Percentiles rank a stretch among this genome's conserved stretches.
Conservation (phyloP, 2,888 invertebrate genomes). For the Lordiphosa andalusiaca region DNA sequence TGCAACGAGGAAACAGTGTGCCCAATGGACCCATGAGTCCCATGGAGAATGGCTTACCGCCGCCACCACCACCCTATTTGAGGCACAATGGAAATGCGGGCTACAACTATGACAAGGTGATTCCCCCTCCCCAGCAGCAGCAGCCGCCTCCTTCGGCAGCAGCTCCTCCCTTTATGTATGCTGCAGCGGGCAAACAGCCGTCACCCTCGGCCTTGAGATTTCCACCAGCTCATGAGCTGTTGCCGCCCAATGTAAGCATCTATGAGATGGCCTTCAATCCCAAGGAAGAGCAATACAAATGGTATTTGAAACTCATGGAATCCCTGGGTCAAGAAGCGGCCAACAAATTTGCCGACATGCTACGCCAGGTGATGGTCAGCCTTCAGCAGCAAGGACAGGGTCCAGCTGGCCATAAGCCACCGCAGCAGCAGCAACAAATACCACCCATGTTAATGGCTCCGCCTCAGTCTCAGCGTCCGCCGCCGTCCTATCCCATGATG, state of each 20-base stretch:
- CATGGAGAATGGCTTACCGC: constrained; percentile 67
- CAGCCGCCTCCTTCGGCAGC: constrained; percentile 40
- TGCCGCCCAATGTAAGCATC: constrained; percentile 83
- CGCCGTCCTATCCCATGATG: constrained; percentile 61
- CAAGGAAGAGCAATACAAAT: constrained; percentile 81
- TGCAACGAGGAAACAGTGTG: constrained; percentile 73
- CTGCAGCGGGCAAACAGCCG: constrained; percentile 48
- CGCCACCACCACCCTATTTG: constrained; percentile 53
- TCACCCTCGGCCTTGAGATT: constrained; percentile 64
- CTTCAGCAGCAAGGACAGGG: constrained; percentile 68
- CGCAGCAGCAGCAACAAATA: constrained; percentile 39
- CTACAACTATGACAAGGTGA: constrained; percentile 76
- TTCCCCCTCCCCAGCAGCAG: constrained; percentile 48
- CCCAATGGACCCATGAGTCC: constrained; percentile 79
- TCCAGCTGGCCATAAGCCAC: constrained; percentile 52
- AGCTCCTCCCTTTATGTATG: constrained; percentile 57
- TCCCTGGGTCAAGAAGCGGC: constrained; percentile 83
- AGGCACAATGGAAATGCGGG: constrained; percentile 56
- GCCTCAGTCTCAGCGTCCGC: constrained; percentile 54
- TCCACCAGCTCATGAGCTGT: constrained; percentile 78
- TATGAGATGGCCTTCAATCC: constrained; percentile 83
- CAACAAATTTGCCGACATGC: constrained; percentile 81
- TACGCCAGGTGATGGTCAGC: constrained; percentile 78
- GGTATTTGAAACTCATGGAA: constrained; percentile 83
- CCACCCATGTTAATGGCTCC: constrained; percentile 36